Base-by-base conservation (phyloP, 2,113 vertebrate genomes). In the Paramisgurnus dabryanus region DNA sequence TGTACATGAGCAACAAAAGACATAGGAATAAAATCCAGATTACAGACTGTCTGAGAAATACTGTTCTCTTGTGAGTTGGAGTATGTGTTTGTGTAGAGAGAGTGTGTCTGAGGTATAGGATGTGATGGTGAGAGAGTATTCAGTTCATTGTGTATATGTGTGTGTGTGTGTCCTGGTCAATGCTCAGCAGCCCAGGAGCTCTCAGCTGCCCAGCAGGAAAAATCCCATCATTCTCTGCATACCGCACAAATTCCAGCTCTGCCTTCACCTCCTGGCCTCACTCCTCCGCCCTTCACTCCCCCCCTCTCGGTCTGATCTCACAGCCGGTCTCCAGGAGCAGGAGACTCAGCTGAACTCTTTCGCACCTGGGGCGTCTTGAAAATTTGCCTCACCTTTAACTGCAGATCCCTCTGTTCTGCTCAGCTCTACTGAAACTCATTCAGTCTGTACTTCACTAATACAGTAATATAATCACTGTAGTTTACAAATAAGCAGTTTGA, bases 181-280 rank as follows among this genome's bases (percentile, higher is more conserved):
- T 83, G 83, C 86, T 79, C 79, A 85, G 81, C 85, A 87, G 88
- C 86, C 74, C 81, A 78, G 79, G 69, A 61, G 78, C 85, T 85
- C 80, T 82, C 82, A 80, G 87, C 82, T 71, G 85, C 80, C 86
- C 83, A 86, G 84, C 81, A 90, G 87, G 87, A 89, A 88, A 91
- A 88, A 88, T 89, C 88, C 86, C 85, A 85, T 85, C 89, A 91
- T 92, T 90, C 92, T 85, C 88, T 76, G 82, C 90, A 93, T 93
- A 93, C 93, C 90, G 86, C 82, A 61, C 83, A 83, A 66, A 80
- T 82, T 84, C 80, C 83, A 82, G 63, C 73, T 86, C 64, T 72
- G 81, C 67, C 83, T 83, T 85, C 84, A 85, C 84, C 84, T 85
- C 79, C 43, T 80, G 78, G 78, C 82, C 82, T 55, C 69, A 40